Evolutionary conservation across 37 sponge, comb jelly and placozoan species (phyloP).

Genomic region (Crambe crambe): DNA sequence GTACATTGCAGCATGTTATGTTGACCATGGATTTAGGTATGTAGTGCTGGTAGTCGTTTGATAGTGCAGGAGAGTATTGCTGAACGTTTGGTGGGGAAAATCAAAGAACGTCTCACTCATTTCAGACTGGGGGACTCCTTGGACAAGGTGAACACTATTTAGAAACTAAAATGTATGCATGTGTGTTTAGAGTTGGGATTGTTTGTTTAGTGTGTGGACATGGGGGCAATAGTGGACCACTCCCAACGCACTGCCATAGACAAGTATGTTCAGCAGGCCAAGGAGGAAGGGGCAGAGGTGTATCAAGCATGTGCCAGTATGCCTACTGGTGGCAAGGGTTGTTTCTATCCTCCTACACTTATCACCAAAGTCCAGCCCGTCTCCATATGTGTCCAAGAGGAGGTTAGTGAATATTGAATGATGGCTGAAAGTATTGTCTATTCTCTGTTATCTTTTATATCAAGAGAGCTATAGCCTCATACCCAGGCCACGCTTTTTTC

Average conservation of each 20-base stretch:
- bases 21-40: conserved; percentile 68
- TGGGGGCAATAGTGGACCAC: conserved; percentile 92
- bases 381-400: conserved; percentile 92
- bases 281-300: conserved; percentile 89
- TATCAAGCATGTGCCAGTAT: conserved; percentile 92
- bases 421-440: background rate
- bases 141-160: conserved; percentile 50
- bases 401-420: conserved; percentile 36
- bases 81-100: conserved; percentile 76
- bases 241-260: conserved; percentile 82
- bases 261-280: conserved; percentile 79
- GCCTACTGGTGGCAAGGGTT: conserved; percentile 68
- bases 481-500: too few relatives aligned
- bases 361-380: conserved; percentile 95
- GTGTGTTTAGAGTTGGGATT: background rate
- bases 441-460: background rate
- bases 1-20: too few relatives aligned
- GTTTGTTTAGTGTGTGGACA: conserved; percentile 80
- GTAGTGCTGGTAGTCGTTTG: conserved; percentile 92
- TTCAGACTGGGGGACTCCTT: conserved; percentile 82
- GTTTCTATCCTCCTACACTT: conserved; percentile 94
- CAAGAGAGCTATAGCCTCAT: too few relatives aligned
- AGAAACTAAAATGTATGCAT: background rate
- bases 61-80: conserved; percentile 88
- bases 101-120: conserved; percentile 89